Percentiles rank a stretch among this genome's conserved stretches.
Evolutionary conservation across 1,140 invertebrate species (phyloP).

Genomic region (Achroia grisella): DNA sequence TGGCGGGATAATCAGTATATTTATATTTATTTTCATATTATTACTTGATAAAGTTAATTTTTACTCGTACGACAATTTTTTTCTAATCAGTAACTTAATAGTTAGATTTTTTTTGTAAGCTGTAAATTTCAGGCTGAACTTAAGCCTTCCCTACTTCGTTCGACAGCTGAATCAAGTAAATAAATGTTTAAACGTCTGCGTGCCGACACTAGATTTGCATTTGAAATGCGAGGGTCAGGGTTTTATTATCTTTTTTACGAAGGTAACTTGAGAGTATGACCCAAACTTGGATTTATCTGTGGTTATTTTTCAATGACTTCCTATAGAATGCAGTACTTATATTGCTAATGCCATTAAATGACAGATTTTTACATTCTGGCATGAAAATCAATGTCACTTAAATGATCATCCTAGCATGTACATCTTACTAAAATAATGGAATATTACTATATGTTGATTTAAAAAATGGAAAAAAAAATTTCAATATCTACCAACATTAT

Average conservation of each 20-base stretch:
- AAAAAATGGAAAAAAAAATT: too few species aligned
- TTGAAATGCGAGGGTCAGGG: slow-evolving; percentile 3
- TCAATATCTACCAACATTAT: too few species aligned
- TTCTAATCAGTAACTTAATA: neutral
- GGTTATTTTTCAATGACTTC: neutral
- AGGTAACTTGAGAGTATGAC: neutral
- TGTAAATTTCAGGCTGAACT: neutral
- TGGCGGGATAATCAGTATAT: too few species aligned
- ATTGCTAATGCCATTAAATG: too few species aligned
- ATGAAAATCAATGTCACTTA: too few species aligned
- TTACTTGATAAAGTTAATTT: neutral
- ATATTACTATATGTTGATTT: too few species aligned
- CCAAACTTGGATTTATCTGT: slow-evolving; percentile 2
- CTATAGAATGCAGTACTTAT: too few species aligned
- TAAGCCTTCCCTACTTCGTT: too few species aligned
- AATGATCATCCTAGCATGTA: too few species aligned
- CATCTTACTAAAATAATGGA: too few species aligned
- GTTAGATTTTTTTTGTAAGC: neutral
- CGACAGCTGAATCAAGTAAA: neutral
- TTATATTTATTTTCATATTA: too few species aligned
- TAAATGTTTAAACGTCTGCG: slow-evolving; percentile 2
- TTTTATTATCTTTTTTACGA: slow-evolving; percentile 3
- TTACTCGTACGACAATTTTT: neutral
- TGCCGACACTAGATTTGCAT: slow-evolving; percentile 1
- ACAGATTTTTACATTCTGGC: too few species aligned